phyloP scores from a whole-genome alignment of 2,113 vertebrate genomes.

The Campylorhamphus procurvoides region DNA sequence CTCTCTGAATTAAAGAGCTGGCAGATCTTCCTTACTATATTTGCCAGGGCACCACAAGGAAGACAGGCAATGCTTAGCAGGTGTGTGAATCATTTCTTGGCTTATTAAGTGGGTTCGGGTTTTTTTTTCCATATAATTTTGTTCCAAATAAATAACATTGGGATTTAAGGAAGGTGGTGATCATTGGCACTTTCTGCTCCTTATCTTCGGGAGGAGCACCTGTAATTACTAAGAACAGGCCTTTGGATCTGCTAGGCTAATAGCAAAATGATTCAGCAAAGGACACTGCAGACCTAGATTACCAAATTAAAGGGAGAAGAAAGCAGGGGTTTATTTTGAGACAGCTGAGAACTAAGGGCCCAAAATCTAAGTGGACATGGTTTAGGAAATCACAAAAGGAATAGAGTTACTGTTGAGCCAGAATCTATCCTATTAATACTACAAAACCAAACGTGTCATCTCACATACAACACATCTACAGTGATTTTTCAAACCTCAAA shows the following conservation, averaged over 20 bases:
- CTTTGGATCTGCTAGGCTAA: background rate
- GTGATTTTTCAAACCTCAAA: background rate
- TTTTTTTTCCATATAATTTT: background rate
- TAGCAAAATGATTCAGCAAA: background rate
- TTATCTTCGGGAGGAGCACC: background rate
- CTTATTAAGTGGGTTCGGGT: background rate
- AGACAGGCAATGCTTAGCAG: constrained; percentile 50
- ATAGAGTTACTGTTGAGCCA: background rate
- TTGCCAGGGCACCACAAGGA: constrained; percentile 64
- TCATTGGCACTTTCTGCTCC: background rate
- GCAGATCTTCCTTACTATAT: constrained; percentile 17
- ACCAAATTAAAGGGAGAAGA: background rate
- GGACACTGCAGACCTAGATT: background rate
- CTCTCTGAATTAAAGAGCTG: constrained; percentile 68
- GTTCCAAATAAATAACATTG: constrained; percentile 35
- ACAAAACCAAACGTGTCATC: background rate
- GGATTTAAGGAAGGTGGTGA: background rate
- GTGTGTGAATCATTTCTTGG: constrained; percentile 47
- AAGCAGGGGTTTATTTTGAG: background rate
- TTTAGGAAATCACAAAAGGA: background rate
- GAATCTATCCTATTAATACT: background rate
- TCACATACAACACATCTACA: background rate
- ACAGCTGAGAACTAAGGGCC: background rate
- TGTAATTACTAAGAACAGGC: background rate
- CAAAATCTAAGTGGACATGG: background rate